Conservation (phyloP, 2,797 vertebrate species). For the Anomalospiza imberbis region DNA sequence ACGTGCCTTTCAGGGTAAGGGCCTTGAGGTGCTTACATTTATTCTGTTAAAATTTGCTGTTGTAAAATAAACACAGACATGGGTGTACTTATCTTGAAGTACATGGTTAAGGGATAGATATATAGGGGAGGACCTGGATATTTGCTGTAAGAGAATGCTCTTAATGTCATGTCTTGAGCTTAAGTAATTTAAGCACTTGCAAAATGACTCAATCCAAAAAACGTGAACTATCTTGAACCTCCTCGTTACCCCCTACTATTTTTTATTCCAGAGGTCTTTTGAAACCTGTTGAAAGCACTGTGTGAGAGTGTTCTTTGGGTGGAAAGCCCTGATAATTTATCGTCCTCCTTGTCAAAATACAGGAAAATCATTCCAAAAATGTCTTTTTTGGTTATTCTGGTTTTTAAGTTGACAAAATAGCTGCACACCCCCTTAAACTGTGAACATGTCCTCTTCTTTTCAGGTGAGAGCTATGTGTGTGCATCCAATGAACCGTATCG, state of each 20-base stretch:
- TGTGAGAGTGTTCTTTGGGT: neutral
- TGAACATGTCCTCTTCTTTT: neutral
- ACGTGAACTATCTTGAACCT: neutral
- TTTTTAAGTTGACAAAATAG: neutral
- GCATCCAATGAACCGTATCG: conserved; percentile 93
- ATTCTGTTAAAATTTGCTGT: neutral
- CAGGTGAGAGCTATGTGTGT: conserved; percentile 97
- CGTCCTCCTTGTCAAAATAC: neutral
- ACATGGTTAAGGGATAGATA: neutral
- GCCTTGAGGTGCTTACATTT: neutral
- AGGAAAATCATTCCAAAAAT: neutral
- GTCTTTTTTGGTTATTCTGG: neutral
- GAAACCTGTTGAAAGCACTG: neutral
- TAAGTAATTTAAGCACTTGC: neutral
- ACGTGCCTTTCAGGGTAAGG: neutral
- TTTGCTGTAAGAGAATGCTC: neutral
- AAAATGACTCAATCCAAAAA: neutral
- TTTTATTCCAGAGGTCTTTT: neutral
- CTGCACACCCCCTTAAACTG: neutral
- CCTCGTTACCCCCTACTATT: neutral
- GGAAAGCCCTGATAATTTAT: neutral
- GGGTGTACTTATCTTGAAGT: neutral
- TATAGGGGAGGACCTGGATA: neutral
- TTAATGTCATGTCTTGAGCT: neutral
- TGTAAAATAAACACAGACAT: neutral